phyloP scores from a whole-genome alignment of 2,888 invertebrate genomes.

The Phyto melanocephala region DNA sequence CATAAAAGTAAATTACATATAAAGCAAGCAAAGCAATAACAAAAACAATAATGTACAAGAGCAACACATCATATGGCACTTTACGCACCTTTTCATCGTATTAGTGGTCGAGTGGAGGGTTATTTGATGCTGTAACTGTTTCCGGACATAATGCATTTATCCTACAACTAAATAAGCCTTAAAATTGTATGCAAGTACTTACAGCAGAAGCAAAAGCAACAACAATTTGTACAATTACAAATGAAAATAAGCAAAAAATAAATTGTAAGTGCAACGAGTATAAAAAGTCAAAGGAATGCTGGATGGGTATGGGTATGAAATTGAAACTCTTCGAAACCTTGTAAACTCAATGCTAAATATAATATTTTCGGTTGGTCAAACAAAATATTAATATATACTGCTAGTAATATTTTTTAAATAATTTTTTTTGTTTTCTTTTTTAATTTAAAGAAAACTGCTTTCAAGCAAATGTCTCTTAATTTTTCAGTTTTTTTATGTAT shows the following conservation, averaged over 20 bases:
- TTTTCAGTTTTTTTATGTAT: too few relatives aligned
- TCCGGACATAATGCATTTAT: conserved; percentile 57
- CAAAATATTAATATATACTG: too few relatives aligned
- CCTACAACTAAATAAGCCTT: conserved; percentile 56
- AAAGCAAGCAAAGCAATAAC: neutral
- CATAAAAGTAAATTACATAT: neutral
- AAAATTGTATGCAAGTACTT: conserved; percentile 34
- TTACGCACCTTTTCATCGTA: conserved; percentile 53
- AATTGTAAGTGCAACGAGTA: conserved; percentile 1
- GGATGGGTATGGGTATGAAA: too few relatives aligned
- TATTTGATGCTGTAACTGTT: conserved; percentile 54
- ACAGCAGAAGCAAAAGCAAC: neutral
- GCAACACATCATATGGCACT: conserved; percentile 48
- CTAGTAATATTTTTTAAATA: too few relatives aligned
- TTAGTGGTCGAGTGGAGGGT: conserved; percentile 33
- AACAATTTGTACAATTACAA: neutral
- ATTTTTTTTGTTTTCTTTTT: too few relatives aligned
- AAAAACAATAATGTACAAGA: neutral
- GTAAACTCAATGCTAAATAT: too few relatives aligned
- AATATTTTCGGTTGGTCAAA: too few relatives aligned
- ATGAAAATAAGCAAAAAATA: neutral
- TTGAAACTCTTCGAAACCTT: too few relatives aligned
- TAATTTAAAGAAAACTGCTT: too few relatives aligned
- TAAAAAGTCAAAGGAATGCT: too few relatives aligned
- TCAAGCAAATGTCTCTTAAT: too few relatives aligned